phyloP scores from a whole-genome alignment of 2,113 vertebrate species.

The Phaethon lepturus region DNA sequence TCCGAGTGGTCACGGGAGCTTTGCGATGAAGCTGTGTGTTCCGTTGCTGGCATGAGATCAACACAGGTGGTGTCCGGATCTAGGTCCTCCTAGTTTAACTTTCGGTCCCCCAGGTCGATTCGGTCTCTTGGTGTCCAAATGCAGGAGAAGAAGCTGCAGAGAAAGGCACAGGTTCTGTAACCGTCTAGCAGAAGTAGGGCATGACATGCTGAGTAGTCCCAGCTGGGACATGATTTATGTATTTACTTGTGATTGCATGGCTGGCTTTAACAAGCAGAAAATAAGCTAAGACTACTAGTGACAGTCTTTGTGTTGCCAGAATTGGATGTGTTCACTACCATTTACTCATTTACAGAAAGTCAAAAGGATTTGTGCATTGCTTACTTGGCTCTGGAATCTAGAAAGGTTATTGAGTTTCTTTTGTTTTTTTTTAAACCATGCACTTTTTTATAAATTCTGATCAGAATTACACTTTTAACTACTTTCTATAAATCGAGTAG shows the following conservation, averaged over 20 bases:
- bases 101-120: background rate
- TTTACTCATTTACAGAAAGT: background rate
- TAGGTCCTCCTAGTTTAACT: background rate
- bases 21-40: background rate
- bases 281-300: background rate
- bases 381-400: background rate
- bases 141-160: background rate
- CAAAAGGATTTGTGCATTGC: rapidly evolving
- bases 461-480: background rate
- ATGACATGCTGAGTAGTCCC: background rate
- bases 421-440: background rate
- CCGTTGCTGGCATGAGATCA: rapidly evolving
- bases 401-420: background rate
- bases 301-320: background rate
- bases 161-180: background rate
- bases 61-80: background rate
- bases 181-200: background rate
- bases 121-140: background rate
- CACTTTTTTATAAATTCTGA: background rate
- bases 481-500: rapidly evolving
- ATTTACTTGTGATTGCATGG: background rate
- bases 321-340: background rate
- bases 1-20: rapidly evolving
- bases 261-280: background rate
- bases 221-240: background rate